Percentiles rank a stretch among this genome's conserved stretches.
Evolutionary conservation across 2,888 invertebrate genomes (phyloP).

Genomic region (Eristalis arbustorum): DNA sequence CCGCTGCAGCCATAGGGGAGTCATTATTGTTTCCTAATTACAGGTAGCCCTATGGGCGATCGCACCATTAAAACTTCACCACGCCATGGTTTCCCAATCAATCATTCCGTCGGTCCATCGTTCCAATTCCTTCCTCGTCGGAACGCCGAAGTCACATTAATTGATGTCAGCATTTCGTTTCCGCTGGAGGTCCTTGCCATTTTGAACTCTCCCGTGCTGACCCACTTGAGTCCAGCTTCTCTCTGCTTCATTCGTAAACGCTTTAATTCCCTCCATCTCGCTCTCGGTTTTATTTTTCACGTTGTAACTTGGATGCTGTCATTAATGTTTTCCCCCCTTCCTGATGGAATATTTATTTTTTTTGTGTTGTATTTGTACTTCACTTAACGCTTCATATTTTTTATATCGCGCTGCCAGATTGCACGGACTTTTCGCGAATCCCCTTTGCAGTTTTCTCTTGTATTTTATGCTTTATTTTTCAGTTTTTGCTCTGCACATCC

Average conservation of each 20-base stretch:
- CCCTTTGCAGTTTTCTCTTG: neutral
- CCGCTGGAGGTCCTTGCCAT: conserved; percentile 10
- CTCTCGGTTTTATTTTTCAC: neutral
- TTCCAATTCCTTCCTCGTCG: neutral
- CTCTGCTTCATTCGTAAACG: neutral
- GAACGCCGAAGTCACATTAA: conserved; percentile 2
- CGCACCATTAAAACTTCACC: neutral
- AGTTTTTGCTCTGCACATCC: neutral
- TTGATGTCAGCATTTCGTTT: conserved; percentile 32
- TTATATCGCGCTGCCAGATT: conserved; percentile 32
- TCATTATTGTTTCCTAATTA: neutral
- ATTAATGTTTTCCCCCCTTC: conserved; percentile 1
- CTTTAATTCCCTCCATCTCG: conserved; percentile 1
- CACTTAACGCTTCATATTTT: conserved; percentile 39
- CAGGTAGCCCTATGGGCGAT: neutral
- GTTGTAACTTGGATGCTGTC: conserved; percentile 13
- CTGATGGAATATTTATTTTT: neutral
- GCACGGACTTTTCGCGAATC: neutral
- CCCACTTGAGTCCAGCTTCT: conserved; percentile 12
- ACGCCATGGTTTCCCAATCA: neutral
- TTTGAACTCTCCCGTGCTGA: conserved; percentile 4
- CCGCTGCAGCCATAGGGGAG: neutral
- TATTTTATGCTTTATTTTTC: neutral
- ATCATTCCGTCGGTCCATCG: neutral
- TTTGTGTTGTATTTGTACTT: conserved; percentile 39